phyloP scores from a whole-genome alignment of 2,113 vertebrate species.

The Urocitellus parryii region DNA sequence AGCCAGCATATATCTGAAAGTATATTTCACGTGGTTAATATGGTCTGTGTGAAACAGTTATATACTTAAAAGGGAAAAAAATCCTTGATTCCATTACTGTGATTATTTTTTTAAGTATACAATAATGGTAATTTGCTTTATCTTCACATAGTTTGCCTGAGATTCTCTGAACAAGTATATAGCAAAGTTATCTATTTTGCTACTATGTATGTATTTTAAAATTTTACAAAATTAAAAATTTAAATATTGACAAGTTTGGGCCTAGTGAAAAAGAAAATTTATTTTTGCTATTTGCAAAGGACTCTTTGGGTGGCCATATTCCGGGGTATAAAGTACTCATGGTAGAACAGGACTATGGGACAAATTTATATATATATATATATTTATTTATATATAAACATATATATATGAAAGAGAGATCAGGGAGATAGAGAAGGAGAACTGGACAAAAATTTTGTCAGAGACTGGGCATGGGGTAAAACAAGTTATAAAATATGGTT shows the following conservation, averaged over 20 bases:
- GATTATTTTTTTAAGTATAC: constrained; percentile 24
- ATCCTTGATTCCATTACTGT: background rate
- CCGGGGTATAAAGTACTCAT: background rate
- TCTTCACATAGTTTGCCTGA: constrained; percentile 11
- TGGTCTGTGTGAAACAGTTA: background rate
- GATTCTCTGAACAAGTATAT: background rate
- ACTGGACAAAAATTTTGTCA: background rate
- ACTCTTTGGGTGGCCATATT: background rate
- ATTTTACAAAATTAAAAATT: constrained; percentile 58
- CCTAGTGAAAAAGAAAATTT: constrained; percentile 27
- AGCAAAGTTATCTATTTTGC: background rate
- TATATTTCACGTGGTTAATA: constrained; percentile 18
- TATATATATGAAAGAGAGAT: background rate
- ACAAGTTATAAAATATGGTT: constrained; percentile 3
- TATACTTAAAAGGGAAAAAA: background rate
- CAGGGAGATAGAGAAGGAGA: background rate
- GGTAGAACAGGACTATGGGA: background rate
- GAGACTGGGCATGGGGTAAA: background rate
- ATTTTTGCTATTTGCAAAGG: background rate
- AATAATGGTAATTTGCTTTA: constrained; percentile 49
- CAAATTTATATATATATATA: background rate
- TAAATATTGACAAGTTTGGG: constrained; percentile 49
- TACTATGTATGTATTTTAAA: background rate
- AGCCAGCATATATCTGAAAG: constrained; percentile 5
- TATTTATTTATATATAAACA: too few relatives aligned